Evolutionary conservation across 2,888 invertebrate genomes (phyloP).

Genomic region (Bimastos eiseni): DNA sequence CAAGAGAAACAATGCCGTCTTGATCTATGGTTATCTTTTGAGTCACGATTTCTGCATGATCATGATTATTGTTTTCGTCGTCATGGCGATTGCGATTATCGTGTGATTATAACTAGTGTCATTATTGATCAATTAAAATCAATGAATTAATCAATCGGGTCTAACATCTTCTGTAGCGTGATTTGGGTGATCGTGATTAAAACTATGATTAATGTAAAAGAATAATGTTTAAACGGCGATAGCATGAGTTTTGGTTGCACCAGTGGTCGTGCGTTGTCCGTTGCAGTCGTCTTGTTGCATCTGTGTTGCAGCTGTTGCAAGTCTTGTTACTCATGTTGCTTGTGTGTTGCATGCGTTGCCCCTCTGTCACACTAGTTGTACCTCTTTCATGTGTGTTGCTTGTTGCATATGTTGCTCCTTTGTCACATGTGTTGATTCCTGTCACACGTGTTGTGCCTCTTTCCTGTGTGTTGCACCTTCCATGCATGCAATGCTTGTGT

Average conservation of each 20-base stretch:
- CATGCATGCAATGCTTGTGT: too few relatives aligned
- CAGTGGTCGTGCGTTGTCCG: not conserved
- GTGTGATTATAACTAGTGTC: not conserved
- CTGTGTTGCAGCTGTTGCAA: not conserved
- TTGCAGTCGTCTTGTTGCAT: not conserved
- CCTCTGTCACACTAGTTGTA: too few relatives aligned
- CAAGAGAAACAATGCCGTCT: not conserved
- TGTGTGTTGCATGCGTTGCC: too few relatives aligned
- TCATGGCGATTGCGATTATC: not conserved
- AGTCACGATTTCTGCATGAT: not conserved
- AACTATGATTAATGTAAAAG: not conserved
- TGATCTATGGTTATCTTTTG: not conserved
- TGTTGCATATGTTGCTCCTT: too few relatives aligned
- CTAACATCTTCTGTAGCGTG: not conserved
- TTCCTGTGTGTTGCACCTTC: too few relatives aligned
- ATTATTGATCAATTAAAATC: too few relatives aligned
- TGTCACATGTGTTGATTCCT: too few relatives aligned
- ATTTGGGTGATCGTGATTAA: not conserved
- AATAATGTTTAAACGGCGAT: not conserved
- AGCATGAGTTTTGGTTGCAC: not conserved
- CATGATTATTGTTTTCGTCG: not conserved
- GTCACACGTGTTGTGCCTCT: too few relatives aligned
- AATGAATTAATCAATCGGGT: not conserved
- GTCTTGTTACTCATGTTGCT: too few relatives aligned
- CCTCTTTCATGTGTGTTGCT: too few relatives aligned